phyloP scores from a whole-genome alignment of 35 echinoderm and acorn worm genomes.

The Strongylocentrotus purpuratus region DNA sequence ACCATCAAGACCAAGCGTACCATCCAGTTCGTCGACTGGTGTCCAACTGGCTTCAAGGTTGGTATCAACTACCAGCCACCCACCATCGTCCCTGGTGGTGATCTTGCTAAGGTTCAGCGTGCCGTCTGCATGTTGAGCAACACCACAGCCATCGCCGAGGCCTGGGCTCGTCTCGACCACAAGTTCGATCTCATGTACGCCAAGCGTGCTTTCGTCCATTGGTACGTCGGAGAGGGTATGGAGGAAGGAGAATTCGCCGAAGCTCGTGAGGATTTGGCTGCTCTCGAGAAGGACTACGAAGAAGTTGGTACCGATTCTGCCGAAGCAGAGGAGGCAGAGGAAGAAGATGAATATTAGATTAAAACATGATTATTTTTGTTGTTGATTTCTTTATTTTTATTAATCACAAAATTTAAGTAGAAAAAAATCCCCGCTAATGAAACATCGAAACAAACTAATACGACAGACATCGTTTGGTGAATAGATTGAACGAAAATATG shows the following conservation, averaged over 20 bases:
- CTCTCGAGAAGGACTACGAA: no score
- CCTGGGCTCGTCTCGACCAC: conserved; percentile 74
- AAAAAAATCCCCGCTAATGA: no score
- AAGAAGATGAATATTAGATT: no score
- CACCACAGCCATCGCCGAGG: conserved; percentile 73
- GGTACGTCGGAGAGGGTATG: conserved; percentile 85
- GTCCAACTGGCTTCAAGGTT: conserved; percentile 79
- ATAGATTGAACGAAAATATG: no score
- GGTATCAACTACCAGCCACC: conserved; percentile 77
- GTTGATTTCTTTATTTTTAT: no score
- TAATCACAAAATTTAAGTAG: no score
- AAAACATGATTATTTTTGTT: no score
- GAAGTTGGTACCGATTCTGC: not conserved
- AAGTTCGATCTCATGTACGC: conserved; percentile 94
- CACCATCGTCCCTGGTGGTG: conserved; percentile 70
- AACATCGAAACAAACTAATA: no score
- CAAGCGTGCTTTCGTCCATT: conserved; percentile 55
- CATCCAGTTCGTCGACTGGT: conserved; percentile 80
- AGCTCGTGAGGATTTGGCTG: no score
- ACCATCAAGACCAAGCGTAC: conserved; percentile 74
- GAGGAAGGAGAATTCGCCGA: no score
- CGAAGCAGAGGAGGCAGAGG: no score
- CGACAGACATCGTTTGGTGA: no score
- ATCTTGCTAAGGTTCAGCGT: conserved; percentile 79
- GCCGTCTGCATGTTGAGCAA: conserved; percentile 81